Evolutionary conservation across 1,140 invertebrate genomes (phyloP).

Genomic region (Euschistus heros): DNA sequence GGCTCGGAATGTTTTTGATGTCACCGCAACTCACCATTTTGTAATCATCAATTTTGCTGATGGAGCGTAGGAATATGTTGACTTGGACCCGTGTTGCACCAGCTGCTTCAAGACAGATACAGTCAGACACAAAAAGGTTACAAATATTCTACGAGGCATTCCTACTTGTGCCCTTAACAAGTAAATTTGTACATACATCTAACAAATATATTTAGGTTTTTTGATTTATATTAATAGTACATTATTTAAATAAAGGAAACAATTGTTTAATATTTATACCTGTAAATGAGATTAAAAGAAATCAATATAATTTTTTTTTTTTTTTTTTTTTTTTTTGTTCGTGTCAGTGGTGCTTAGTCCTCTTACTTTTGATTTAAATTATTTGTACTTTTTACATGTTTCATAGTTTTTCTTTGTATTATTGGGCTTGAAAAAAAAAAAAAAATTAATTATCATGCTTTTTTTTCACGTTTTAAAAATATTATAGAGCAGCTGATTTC

Average conservation of each 20-base stretch:
- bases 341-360: constrained; percentile 1
- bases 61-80: constrained; percentile 91
- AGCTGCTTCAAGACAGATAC: constrained; percentile 30
- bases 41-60: constrained; percentile 98
- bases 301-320: too few species aligned
- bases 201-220: neutral
- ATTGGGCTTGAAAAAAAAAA: too few species aligned
- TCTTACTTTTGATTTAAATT: constrained; percentile 15
- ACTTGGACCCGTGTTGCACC: constrained; percentile 62
- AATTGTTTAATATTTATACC: too few species aligned
- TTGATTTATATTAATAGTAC: too few species aligned
- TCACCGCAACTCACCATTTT: constrained; percentile 81
- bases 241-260: too few species aligned
- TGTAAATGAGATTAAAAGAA: too few species aligned
- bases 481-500: too few species aligned
- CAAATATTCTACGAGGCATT: neutral
- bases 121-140: constrained; percentile 11
- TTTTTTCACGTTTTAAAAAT: too few species aligned
- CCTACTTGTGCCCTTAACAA: constrained; percentile 8
- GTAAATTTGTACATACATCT: constrained; percentile 1
- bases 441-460: too few species aligned
- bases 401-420: constrained; percentile 4
- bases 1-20: constrained; percentile 11
- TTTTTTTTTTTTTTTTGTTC: too few species aligned
- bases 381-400: constrained; percentile 7